Base-by-base conservation (phyloP, 2,797 vertebrate species). In the Tenualosa thibaudeaui region DNA sequence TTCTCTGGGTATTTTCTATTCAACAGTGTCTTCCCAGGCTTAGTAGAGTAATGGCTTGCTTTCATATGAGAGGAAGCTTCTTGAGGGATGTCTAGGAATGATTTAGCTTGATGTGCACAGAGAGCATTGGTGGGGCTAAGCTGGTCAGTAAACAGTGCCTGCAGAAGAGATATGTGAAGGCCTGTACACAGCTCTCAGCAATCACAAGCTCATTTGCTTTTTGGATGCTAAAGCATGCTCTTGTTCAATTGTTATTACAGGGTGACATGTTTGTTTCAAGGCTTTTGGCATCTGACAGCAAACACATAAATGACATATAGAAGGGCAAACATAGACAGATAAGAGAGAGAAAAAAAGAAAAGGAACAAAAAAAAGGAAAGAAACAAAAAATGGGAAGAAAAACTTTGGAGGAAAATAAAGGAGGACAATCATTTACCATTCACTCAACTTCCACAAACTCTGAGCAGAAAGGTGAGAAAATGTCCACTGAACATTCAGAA, bases 41-140 rank as follows among this genome's bases (percentile, higher is more conserved):
- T 58, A 58, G 56, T 22, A 19, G 19, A 22, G 56, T 3, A 22
- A 58, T n/a, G 56, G 31, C 53, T 22, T 22, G n/a, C 43, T 62
- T n/a, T 51, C n/a, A 65, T 81, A 10, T 60, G 22, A 60, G 13
- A 75, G 24, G 68, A 43, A 19, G 68, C 68, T 6, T 37, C 68
- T 75, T 40, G 31, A 19, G 17, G 31, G 68, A 75, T 75, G 68
- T 75, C 31, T 17, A 43, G 15, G 68, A 37, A 75, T 75, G 0
- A 43, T 40, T 75, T 75, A 31, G 68, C 68, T 75, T 75, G 31
- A 26, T 75, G 68, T 43, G 68, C 68, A 40, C 68, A 75, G 37
- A 75, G 4, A 40, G 7, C 68, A 40, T 2, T 13, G 68, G 5
- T 40, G 31, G 31, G 31, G 13, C 17, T 75, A 75, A 75, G 68